Evolutionary conservation across 2,797 vertebrate species (phyloP).

Genomic region (Leptoclinus maculatus): DNA sequence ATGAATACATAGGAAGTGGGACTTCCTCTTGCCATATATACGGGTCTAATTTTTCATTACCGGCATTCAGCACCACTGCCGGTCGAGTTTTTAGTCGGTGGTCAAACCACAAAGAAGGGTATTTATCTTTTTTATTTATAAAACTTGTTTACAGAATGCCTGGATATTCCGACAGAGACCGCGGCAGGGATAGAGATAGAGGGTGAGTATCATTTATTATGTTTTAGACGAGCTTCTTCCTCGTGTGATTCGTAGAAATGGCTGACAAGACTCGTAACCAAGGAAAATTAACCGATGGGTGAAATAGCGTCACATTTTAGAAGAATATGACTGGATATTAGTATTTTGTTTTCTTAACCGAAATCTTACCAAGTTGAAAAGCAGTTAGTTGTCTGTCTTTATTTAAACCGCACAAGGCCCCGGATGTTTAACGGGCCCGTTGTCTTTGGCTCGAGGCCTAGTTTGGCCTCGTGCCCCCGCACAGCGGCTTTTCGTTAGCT

Average conservation of each 20-base stretch:
- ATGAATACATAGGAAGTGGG: constrained; percentile 65
- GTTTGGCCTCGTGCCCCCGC: constrained; percentile 75
- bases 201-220: constrained; percentile 78
- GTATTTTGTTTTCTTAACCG: rapidly evolving
- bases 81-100: not conserved
- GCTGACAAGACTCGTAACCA: constrained; percentile 21
- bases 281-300: not conserved
- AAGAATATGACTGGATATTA: rapidly evolving
- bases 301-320: rapidly evolving
- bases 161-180: constrained; percentile 95
- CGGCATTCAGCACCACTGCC: constrained; percentile 77
- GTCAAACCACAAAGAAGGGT: not conserved
- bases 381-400: rapidly evolving
- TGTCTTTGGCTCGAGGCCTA: constrained; percentile 70
- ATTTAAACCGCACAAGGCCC: not conserved
- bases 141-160: constrained; percentile 85
- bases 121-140: constrained; percentile 76
- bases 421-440: constrained; percentile 15
- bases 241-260: constrained; percentile 48
- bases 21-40: constrained; percentile 68
- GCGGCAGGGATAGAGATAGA: constrained; percentile 92
- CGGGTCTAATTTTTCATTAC: constrained; percentile 67
- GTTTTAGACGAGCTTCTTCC: not conserved
- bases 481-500: constrained; percentile 47
- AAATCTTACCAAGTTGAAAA: rapidly evolving